These are phyloP conservation scores for Atopsyche davidsoni DNA, from an alignment of 1,140 invertebrate genomes.

Conservation along the genomic window DNA sequence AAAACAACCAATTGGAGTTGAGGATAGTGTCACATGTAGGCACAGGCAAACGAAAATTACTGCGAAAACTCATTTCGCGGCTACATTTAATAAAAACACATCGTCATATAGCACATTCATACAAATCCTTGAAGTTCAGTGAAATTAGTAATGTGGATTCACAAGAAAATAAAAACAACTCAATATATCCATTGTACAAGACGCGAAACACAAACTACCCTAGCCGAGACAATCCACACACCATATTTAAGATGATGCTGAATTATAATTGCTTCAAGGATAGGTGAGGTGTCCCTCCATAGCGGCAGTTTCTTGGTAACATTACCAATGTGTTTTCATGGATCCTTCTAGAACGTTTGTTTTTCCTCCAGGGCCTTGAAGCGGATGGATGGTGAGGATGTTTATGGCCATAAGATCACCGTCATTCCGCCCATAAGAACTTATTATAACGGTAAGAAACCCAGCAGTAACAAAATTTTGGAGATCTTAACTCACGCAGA, in stretches of 20 bases:
- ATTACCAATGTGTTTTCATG: neutral
- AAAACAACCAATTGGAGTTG: too few relatives aligned
- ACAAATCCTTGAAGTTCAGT: too few relatives aligned
- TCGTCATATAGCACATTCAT: too few relatives aligned
- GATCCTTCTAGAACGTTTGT: slow-evolving; percentile 10
- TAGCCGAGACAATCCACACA: too few relatives aligned
- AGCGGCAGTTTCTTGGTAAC: slow-evolving; percentile 7
- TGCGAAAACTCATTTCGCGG: too few relatives aligned
- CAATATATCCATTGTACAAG: too few relatives aligned
- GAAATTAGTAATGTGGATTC: too few relatives aligned
- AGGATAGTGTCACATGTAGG: too few relatives aligned
- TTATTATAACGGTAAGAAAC: slow-evolving; percentile 20
- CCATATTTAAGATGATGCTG: slow-evolving; percentile 24
- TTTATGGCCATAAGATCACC: slow-evolving; percentile 70
- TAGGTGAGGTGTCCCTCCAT: slow-evolving; percentile 18
- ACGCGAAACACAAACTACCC: neutral
- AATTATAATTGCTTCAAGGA: slow-evolving; percentile 30
- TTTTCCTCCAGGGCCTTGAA: slow-evolving; percentile 63
- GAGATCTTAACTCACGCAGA: neutral
- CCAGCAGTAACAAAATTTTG: neutral
- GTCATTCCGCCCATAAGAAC: slow-evolving; percentile 30
- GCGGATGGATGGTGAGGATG: slow-evolving; percentile 79
- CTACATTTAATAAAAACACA: too few relatives aligned
- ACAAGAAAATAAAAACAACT: too few relatives aligned
- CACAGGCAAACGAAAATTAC: too few relatives aligned